Percentiles rank a stretch among this genome's conserved stretches.
These are phyloP conservation scores for Syngnathus rostellatus DNA, from an alignment of 2,797 vertebrate genomes.

Conservation along the genomic window DNA sequence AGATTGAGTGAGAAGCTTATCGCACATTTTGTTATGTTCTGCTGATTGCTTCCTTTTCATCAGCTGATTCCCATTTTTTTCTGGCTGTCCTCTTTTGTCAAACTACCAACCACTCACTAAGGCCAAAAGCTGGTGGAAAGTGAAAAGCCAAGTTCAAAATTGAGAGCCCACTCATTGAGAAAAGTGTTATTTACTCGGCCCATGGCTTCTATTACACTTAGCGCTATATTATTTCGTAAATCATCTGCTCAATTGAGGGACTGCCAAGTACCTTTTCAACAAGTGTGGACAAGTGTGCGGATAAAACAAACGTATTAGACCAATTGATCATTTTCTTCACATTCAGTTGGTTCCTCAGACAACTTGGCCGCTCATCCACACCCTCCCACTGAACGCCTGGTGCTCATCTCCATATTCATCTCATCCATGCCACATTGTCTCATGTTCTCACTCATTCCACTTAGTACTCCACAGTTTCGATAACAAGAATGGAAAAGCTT, in stretches of 20 bases:
- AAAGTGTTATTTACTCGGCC: constrained; percentile 56
- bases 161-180: constrained; percentile 48
- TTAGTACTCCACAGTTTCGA: neutral
- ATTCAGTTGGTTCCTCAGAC: constrained; percentile 4
- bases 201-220: constrained; percentile 32
- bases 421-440: neutral
- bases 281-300: no score
- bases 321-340: neutral
- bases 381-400: constrained; percentile 49
- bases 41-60: no score
- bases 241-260: neutral
- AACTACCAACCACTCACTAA: neutral
- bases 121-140: constrained; percentile 7
- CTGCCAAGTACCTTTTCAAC: neutral
- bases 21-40: constrained; percentile 35
- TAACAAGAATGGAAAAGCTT: constrained; percentile 25
- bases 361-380: constrained; percentile 18
- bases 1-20: constrained; percentile 50
- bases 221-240: constrained; percentile 17
- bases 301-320: no score
- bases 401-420: constrained; percentile 24
- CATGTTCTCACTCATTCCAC: neutral
- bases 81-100: neutral
- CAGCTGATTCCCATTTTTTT: no score
- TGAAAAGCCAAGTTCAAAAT: constrained; percentile 30